phyloP scores from a whole-genome alignment of 2,888 invertebrate species.

The Calameuta pallipes region DNA sequence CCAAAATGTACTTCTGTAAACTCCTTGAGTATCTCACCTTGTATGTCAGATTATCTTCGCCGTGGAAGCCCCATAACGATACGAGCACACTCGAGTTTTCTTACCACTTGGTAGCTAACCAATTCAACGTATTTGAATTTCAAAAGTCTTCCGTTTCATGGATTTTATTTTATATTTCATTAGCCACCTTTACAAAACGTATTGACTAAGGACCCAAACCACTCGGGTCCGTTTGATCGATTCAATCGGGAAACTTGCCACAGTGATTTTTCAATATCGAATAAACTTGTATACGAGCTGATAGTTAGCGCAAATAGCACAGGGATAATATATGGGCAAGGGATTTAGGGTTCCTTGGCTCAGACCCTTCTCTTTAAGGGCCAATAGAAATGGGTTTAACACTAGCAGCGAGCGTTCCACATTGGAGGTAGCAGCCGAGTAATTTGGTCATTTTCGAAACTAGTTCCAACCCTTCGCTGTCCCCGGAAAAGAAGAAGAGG shows the following conservation, averaged over 20 bases:
- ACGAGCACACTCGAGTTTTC: background rate
- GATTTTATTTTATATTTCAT: background rate
- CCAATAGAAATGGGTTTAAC: background rate
- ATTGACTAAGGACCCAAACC: background rate
- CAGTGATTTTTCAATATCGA: background rate
- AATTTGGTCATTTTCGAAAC: slow-evolving; percentile 1
- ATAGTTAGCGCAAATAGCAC: background rate
- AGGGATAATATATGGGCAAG: background rate
- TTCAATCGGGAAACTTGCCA: background rate
- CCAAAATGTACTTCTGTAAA: background rate
- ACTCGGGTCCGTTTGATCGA: background rate
- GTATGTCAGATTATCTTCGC: background rate
- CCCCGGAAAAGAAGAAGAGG: background rate
- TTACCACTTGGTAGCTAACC: background rate
- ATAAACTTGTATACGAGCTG: background rate
- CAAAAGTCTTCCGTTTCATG: background rate
- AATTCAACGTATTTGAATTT: background rate
- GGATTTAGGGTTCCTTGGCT: background rate
- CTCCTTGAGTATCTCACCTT: background rate
- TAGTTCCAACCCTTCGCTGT: slow-evolving; percentile 3
- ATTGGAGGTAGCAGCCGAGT: background rate
- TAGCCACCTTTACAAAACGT: background rate
- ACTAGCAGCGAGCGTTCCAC: background rate
- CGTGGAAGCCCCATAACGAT: background rate
- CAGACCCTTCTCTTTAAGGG: background rate